Evolutionary conservation across 1,140 invertebrate genomes (phyloP).

Genomic region (Zaprionus lachaisei): DNA sequence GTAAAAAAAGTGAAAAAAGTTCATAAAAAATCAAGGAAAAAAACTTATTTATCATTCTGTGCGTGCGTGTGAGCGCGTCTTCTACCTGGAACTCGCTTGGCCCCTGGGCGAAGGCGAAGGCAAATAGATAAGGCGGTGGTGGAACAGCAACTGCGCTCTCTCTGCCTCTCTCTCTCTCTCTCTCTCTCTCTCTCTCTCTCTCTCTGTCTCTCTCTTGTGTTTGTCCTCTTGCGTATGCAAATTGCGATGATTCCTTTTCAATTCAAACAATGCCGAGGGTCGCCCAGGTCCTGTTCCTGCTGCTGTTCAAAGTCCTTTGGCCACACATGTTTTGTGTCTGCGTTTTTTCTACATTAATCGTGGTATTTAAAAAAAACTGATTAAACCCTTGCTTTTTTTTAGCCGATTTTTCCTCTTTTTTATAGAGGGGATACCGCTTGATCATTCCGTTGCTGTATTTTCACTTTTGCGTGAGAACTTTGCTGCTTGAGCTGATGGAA

Average conservation of each 20-base stretch:
- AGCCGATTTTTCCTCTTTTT: constrained; percentile 75
- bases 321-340: constrained; percentile 71
- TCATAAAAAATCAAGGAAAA: constrained; percentile 64
- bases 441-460: constrained; percentile 73
- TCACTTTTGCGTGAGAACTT: constrained; percentile 82
- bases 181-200: neutral
- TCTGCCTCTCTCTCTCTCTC: neutral
- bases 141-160: neutral
- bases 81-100: constrained; percentile 54
- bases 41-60: constrained; percentile 79
- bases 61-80: constrained; percentile 47
- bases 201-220: too few relatives aligned
- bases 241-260: constrained; percentile 78
- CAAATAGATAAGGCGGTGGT: constrained; percentile 73
- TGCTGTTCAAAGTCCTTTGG: constrained; percentile 49
- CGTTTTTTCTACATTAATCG: constrained; percentile 77
- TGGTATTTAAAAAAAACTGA: constrained; percentile 76
- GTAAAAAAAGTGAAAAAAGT: constrained; percentile 81
- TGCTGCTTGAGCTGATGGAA: neutral
- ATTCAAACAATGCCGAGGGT: constrained; percentile 75
- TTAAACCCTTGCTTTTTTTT: constrained; percentile 79
- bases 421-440: constrained; percentile 51
- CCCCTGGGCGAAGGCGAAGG: constrained; percentile 53
- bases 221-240: constrained; percentile 72
- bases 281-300: constrained; percentile 49